Percentiles rank a stretch among this genome's conserved stretches.
phyloP scores from a whole-genome alignment of 2,797 vertebrate genomes.

The Botia almorhae region DNA sequence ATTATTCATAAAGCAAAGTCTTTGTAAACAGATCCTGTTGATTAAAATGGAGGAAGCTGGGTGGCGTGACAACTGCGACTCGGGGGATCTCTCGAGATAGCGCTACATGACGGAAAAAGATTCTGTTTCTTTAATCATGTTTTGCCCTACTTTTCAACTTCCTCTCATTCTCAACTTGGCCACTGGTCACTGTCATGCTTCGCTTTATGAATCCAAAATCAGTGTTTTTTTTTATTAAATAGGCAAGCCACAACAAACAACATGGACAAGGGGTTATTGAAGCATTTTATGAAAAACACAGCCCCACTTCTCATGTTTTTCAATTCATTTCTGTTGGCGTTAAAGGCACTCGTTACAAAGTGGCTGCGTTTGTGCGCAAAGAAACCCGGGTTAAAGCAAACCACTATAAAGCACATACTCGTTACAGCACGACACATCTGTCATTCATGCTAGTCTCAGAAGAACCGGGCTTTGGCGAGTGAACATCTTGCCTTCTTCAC shows the following conservation, averaged over 20 bases:
- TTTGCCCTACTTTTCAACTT: slow-evolving; percentile 45
- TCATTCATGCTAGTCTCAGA: neutral
- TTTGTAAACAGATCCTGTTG: slow-evolving; percentile 62
- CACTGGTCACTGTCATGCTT: slow-evolving; percentile 43
- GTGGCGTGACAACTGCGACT: slow-evolving; percentile 42
- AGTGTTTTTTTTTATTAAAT: slow-evolving; percentile 28
- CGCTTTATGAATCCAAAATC: slow-evolving; percentile 41
- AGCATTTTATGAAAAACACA: neutral
- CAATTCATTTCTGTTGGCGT: neutral
- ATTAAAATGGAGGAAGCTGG: slow-evolving; percentile 58
- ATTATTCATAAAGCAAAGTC: slow-evolving; percentile 74
- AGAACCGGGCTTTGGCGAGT: neutral
- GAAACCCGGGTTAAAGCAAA: neutral
- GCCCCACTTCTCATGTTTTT: neutral
- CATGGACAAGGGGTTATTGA: neutral
- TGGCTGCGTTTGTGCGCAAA: too few species aligned
- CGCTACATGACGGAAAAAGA: slow-evolving; percentile 48
- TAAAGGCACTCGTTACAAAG: neutral
- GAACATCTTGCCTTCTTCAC: neutral
- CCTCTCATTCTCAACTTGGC: slow-evolving; percentile 35
- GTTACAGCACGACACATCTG: neutral
- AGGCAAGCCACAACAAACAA: neutral
- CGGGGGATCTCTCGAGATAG: slow-evolving; percentile 35
- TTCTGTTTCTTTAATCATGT: slow-evolving; percentile 58
- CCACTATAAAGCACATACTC: neutral